Conservation (phyloP, 1,140 invertebrate genomes). For the Neotoxoptera formosana region DNA sequence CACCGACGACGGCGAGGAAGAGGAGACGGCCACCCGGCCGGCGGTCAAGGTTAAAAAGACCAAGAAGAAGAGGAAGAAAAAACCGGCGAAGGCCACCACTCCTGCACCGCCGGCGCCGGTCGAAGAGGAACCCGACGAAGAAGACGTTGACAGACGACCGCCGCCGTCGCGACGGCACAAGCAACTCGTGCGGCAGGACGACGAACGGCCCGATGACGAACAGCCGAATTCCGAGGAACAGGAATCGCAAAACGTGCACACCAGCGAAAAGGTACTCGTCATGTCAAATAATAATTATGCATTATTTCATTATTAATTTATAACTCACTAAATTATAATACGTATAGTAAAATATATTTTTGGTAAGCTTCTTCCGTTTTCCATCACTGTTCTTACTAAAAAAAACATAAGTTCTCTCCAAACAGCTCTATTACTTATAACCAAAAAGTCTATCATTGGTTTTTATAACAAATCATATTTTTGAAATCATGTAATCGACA, state of each 20-base stretch:
- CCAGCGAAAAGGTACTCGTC: constrained; percentile 40
- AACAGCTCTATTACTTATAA: neutral
- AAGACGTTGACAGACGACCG: neutral
- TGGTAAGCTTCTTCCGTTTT: neutral
- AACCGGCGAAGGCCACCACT: neutral
- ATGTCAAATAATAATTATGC: neutral
- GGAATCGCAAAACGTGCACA: constrained; percentile 32
- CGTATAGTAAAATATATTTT: neutral
- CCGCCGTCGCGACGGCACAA: neutral
- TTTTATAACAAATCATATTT: neutral
- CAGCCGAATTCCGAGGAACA: neutral
- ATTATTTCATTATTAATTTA: neutral
- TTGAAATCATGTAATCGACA: neutral
- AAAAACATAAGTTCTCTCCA: neutral
- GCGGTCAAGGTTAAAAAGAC: neutral
- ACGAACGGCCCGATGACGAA: constrained; percentile 13
- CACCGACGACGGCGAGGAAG: neutral
- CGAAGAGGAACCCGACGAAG: neutral
- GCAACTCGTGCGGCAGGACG: neutral
- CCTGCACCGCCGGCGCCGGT: neutral
- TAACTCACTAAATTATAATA: neutral
- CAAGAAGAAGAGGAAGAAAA: constrained; percentile 4
- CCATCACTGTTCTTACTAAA: neutral
- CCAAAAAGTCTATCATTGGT: neutral
- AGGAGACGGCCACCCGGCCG: constrained; percentile 1